phyloP scores from a whole-genome alignment of 2,113 vertebrate genomes.

The Pygoscelis adeliae region DNA sequence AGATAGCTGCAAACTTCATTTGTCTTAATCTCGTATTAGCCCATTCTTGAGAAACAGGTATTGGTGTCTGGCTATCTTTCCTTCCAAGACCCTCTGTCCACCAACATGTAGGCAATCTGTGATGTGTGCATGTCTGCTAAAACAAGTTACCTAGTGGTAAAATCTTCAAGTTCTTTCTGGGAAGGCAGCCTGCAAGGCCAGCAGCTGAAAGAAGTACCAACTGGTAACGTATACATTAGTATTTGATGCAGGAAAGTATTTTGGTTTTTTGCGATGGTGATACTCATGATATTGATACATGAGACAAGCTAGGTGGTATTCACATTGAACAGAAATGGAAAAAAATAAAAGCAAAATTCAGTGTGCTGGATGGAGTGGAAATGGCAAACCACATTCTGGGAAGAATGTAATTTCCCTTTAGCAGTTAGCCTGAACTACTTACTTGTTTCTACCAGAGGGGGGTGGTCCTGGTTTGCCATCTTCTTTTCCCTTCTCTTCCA shows the following conservation, averaged over 20 bases:
- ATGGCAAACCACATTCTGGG: background rate
- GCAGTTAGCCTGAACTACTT: background rate
- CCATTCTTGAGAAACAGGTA: slow-evolving; percentile 5
- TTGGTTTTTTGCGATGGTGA: background rate
- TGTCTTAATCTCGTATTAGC: slow-evolving; percentile 1
- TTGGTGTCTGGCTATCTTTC: slow-evolving; percentile 24
- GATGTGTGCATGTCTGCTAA: slow-evolving; percentile 26
- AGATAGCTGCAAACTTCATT: background rate
- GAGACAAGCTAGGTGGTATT: background rate
- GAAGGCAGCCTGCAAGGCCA: slow-evolving; percentile 50
- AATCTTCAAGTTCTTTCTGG: slow-evolving; percentile 48
- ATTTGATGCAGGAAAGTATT: background rate
- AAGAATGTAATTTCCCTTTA: background rate
- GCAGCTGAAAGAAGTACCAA: slow-evolving; percentile 20
- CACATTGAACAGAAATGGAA: background rate
- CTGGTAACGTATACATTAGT: slow-evolving; percentile 27
- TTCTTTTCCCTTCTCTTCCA: background rate
- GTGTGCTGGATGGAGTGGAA: background rate
- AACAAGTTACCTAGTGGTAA: slow-evolving; percentile 44
- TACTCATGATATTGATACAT: background rate
- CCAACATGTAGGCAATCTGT: background rate
- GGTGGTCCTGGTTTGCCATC: background rate
- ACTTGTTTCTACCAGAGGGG: background rate
- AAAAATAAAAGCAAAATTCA: background rate
- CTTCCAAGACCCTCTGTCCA: slow-evolving; percentile 6